Base-by-base conservation (phyloP, 2,797 vertebrate genomes). In the Astyanax mexicanus region DNA sequence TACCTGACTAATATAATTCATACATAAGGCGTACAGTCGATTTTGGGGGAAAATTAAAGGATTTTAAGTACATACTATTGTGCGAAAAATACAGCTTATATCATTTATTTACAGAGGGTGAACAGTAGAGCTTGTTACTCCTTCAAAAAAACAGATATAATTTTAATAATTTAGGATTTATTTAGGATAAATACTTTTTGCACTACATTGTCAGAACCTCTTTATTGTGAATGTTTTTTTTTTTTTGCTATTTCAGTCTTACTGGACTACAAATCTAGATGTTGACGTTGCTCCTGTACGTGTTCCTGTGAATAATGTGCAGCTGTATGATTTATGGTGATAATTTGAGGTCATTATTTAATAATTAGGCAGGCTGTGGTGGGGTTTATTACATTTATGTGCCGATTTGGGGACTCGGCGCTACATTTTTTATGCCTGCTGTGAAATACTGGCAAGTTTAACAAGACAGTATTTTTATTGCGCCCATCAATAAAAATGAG, bases 181-280 rank as follows among this genome's bases (percentile, higher is more conserved):
- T 83, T 55, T 29, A 78, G 60, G 80, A 84, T 85, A 85, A 87
- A 74, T 78, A 86, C 85, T 81, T 85, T 83, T 85, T 68, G 78
- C 77, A 73, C 72, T 77, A 65, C 85, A 82, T 83, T 69, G 80
- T 37, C 52, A 12, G 21, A 69, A 54, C 27, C n/a, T 49, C 47
- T 62, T 74, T 54, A 61, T 62, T 70, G 47, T 37, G 45, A 69
- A 75, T 12, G 23, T 47, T 75, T 64, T 52, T 23, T 4, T 60
- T 55, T 52, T 27, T 49, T 11, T 42, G 61, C 40, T 15, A 9
- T 25, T 29, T 65, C 45, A 49, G n/a, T 32, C 25, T 5, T 40
- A 49, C 21, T 52, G 2, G 12, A 13, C 10, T 44, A 54, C 58
- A 52, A 66, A 40, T 44, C 21, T 23, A 3, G 38, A 55, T 57